Evolutionary conservation across 2,888 invertebrate species (phyloP), one percentile per base, ranked within the genome.

Genomic region (Hirtodrosophila trivittata): DNA sequence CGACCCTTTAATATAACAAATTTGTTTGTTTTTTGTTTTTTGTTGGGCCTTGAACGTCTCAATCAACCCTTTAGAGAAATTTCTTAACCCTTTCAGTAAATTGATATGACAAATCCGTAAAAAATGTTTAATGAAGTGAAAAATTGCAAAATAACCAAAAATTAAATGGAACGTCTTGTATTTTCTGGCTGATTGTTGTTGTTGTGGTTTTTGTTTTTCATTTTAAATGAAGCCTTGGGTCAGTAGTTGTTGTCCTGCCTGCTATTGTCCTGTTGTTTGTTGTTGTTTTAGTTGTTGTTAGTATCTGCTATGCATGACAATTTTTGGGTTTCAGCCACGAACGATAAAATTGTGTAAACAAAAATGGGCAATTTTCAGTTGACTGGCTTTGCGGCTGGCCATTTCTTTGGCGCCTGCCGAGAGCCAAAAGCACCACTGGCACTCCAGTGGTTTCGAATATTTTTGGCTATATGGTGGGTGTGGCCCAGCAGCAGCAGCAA

Each of bases 141-240:
- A 89, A 88, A 89, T 88, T 87, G 88, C 89, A 69, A 88, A 88
- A 89, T 89, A 88, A 89, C 89, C 88, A 89, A 88, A 88, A 89
- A 87, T 87, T 88, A 88, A 88, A 89, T 87, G 81, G 68, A 66
- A 68, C 35, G 32, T 50, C 30, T 55, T 33, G 28, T 28, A 28
- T 28, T 28, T 28, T 28, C 6, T 6, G 3, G 5, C 28, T n/a
- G 28, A 28, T 33, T 28, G 1, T 10, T 1, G 6, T 41, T 26
- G 3, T 25, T 66, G 46, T 59, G 43, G 46, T 37, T 59, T 50
- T 47, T 52, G 35, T 46, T 54, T 50, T 12, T 46, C 54, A 51
- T 64, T 77, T 63, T 52, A 77, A 78, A 78, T 78, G 76, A 65
- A 67, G 67, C 56, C 56, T 43, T 51, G 63, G 71, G 64, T 67